Evolutionary conservation across 2,888 invertebrate species (phyloP), one percentile per base, ranked within the genome.

Genomic region (Nemurella pictetii): DNA sequence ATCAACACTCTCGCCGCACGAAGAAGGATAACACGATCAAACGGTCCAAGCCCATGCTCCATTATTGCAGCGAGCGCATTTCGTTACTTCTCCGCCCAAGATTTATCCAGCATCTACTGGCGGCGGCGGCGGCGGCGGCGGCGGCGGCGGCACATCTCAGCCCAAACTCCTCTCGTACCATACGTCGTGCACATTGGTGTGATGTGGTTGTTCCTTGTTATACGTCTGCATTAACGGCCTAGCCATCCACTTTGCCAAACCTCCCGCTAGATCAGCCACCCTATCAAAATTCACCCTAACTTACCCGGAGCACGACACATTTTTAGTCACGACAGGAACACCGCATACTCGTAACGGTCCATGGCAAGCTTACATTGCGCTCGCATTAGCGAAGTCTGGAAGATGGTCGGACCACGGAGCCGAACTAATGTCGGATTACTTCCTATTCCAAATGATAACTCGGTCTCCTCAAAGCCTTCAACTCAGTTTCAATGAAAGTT

Each of bases 341-440:
- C 28, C 26, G 27, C 20, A 20, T n/a, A 75, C 7, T 75, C n/a
- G 26, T 26, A 36, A 75, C 75, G 28, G 26, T 27, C 75, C 27
- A 26, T 9, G 9, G 26, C 75, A 75, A n/a, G 28, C 9, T 73
- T 4, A 25, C 28, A 26, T 3, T 9, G 75, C 12, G 75, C 27
- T 75, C 75, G 26, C 28, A 75, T 55, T 55, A 55, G 55, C 55
- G 55, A 12, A 12, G 55, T 55, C 55, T 3, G 32, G 4, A 9
- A 5, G 4, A 9, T 3, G 4, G 32, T 32, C 32, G 32, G 32
- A n/a, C 32, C 7, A 4, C 73, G 73, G 25, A 4, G 73, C 20
- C 73, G 75, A 12, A 75, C 75, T 75, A 75, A 75, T 75, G 28
- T 75, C 25, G 75, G 75, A 75, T 75, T 75, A 75, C 27, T n/a